These are phyloP conservation scores for Xestia rhomboidea DNA, from an alignment of 2,888 invertebrate genomes.

Conservation along the genomic window DNA sequence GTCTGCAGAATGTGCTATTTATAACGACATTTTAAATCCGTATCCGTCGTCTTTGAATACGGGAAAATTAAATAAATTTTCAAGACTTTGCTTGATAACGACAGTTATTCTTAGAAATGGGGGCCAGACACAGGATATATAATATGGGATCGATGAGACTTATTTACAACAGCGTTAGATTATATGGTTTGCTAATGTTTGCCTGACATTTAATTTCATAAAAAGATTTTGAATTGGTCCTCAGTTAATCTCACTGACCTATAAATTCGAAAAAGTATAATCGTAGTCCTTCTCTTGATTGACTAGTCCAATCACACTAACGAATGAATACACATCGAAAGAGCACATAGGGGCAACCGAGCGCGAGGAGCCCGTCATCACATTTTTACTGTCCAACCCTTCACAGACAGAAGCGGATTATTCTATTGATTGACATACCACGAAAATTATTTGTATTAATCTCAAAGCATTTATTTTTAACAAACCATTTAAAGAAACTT, in stretches of 20 bases:
- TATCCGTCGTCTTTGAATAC: neutral
- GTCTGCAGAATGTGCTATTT: neutral
- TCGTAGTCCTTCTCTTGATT: no score
- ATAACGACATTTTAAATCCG: neutral
- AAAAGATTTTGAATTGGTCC: no score
- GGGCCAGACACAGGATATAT: neutral
- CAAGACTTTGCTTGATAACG: neutral
- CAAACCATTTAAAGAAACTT: no score
- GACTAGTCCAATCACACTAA: neutral
- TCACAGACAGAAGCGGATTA: neutral
- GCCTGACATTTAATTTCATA: no score
- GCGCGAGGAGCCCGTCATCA: neutral
- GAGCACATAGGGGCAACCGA: neutral
- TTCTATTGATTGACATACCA: neutral
- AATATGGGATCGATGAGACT: no score
- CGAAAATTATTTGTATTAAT: neutral
- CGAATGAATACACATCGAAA: neutral
- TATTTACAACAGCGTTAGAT: no score
- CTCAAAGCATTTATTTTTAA: neutral
- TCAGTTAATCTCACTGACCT: neutral
- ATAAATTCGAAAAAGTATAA: neutral
- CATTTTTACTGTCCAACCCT: neutral
- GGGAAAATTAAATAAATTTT: neutral
- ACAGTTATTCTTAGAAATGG: neutral
- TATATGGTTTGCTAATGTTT: no score